A percentile compares a stretch with the other conserved stretches of the same genome.
Evolutionary conservation across 2,888 invertebrate genomes (phyloP).

Genomic region (Oconnorella tubifera): DNA sequence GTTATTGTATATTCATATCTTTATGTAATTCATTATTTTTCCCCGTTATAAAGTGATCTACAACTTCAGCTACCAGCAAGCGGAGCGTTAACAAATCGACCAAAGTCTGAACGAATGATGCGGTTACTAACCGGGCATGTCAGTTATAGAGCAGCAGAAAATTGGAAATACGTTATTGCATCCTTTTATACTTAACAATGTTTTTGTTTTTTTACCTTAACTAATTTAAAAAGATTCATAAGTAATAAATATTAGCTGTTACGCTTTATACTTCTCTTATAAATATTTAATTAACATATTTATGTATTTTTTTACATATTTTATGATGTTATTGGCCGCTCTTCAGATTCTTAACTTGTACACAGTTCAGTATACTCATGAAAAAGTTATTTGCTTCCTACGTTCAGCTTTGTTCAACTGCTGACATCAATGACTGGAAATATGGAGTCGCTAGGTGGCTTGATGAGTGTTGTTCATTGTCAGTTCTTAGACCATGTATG

Average conservation of each 20-base stretch:
- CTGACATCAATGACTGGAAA: background rate
- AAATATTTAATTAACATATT: too few species aligned
- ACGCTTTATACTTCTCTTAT: too few species aligned
- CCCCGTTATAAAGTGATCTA: too few species aligned
- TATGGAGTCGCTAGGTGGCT: background rate
- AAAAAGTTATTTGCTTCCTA: background rate
- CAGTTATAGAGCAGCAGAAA: background rate
- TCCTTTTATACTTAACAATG: background rate
- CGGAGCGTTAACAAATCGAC: background rate
- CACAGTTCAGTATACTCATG: too few species aligned
- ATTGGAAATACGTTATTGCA: background rate
- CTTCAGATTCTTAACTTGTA: too few species aligned
- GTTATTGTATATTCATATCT: too few species aligned
- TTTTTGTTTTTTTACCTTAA: too few species aligned
- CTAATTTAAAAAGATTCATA: too few species aligned
- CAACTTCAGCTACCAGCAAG: background rate
- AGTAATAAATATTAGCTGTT: too few species aligned
- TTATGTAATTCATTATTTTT: too few species aligned
- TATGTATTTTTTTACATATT: too few species aligned
- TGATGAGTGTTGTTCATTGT: background rate
- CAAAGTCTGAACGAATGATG: background rate
- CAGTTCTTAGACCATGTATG: background rate
- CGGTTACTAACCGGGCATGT: background rate
- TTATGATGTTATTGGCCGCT: too few species aligned
- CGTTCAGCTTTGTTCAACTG: background rate